Base-by-base conservation (phyloP, 2,113 vertebrate species). In the Eublepharis macularius region DNA sequence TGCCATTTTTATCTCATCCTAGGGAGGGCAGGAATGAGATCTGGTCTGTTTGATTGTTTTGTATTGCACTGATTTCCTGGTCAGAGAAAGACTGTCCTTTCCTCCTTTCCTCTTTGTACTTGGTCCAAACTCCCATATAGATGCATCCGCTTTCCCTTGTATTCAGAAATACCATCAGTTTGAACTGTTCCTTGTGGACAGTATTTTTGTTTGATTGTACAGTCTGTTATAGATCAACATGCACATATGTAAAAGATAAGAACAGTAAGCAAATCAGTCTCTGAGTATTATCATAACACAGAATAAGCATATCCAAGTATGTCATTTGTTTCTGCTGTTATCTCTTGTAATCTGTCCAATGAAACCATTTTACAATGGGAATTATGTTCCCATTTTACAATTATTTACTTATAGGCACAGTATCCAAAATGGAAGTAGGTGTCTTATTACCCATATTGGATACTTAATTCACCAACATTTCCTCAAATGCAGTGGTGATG, bases 1-100 rank as follows among this genome's bases (percentile, higher is more conserved):
- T 88, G 51, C 80, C 89, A 57, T 80, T 85, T 92, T 89, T 66
- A 86, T 69, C 34, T 5, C 47, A 54, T n/a, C 13, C 51, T 92
- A 87, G 75, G 84, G 66, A 93, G 47, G 54, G 4, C 43, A n/a
- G 16, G n/a, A 77, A 68, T 84, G 73, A 70, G 76, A 7, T 81
- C 21, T 13, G 86, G 69, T 51, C 7, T 66, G 39, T 88, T 78
- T n/a, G n/a, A n/a, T n/a, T 32, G 29, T 8, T 85, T 87, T 88
- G 4, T 21, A 7, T 63, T 87, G 57, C 45, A 75, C 24, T 80
- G 76, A 80, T 75, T 32, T 43, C 63, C 81, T 79, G 76, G 60
- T 45, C 41, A 86, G 0, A n/a, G 65, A 47, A 26, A 9, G 16
- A 29, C 19, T 34, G 32, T 2, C 4, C 34, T 24, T 12, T 51